A percentile compares a stretch with the other conserved stretches of the same genome.
Evolutionary conservation across 2,113 vertebrate species (phyloP).

Genomic region (Hystrix cristata): DNA sequence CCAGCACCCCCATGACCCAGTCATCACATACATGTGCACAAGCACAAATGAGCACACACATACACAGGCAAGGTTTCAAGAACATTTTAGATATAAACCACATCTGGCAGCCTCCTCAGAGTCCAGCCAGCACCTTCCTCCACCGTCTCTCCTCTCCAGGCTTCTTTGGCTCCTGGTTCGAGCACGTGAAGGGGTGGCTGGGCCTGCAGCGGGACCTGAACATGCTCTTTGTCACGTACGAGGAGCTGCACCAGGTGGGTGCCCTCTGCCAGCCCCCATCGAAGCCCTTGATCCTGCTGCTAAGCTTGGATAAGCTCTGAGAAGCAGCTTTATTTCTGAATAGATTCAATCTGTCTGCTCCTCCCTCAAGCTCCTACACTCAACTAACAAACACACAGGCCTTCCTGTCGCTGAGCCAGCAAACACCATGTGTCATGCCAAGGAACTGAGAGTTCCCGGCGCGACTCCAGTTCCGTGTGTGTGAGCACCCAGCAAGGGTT

Average conservation of each 20-base stretch:
- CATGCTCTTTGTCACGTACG: constrained; percentile 88
- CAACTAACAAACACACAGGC: not conserved
- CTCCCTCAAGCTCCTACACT: not conserved
- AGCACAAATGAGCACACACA: not conserved
- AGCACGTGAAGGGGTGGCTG: constrained; percentile 91
- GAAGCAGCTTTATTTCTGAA: not conserved
- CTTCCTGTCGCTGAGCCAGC: not conserved
- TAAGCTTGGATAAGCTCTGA: not conserved
- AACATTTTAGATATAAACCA: not conserved
- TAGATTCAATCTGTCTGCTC: not conserved
- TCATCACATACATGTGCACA: not conserved
- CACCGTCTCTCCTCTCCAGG: constrained; percentile 80
- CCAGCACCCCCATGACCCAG: not conserved
- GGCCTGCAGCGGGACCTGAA: constrained; percentile 79
- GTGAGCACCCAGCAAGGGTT: not conserved
- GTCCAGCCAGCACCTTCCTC: not conserved
- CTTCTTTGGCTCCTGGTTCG: constrained; percentile 90
- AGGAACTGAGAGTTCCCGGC: not conserved
- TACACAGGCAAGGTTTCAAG: not conserved
- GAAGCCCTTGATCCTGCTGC: not conserved
- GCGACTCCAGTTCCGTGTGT: not conserved
- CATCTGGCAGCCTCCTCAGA: not conserved
- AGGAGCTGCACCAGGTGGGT: constrained; percentile 89
- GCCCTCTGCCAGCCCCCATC: not conserved
- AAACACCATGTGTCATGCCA: not conserved